phyloP scores from a whole-genome alignment of 2,888 invertebrate genomes.

The Ochropleura leucogaster region DNA sequence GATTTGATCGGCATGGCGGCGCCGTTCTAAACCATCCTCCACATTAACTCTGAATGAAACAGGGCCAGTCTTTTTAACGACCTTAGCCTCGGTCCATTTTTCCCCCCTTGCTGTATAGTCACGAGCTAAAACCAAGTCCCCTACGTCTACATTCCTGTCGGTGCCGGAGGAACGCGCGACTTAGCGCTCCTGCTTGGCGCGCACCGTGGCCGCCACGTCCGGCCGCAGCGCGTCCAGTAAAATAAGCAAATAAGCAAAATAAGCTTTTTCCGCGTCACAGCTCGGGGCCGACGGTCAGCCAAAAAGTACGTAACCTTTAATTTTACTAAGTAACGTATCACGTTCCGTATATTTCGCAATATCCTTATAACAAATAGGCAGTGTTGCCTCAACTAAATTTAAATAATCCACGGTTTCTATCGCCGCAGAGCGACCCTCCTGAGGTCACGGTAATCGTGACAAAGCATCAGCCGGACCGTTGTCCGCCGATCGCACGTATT shows the following conservation, averaged over 20 bases:
- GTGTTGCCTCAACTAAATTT: not conserved
- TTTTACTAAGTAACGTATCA: slow-evolving; percentile 12
- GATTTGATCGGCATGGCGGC: too few species aligned
- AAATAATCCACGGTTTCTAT: not conserved
- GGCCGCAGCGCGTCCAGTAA: slow-evolving; percentile 1
- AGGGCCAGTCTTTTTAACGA: too few species aligned
- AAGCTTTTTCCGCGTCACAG: slow-evolving; percentile 15
- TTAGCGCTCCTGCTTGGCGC: not conserved
- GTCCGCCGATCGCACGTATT: too few species aligned
- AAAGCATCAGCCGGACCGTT: too few species aligned
- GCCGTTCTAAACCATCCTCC: too few species aligned
- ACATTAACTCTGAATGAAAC: too few species aligned
- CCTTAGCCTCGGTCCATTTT: not conserved
- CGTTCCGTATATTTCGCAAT: slow-evolving; percentile 6
- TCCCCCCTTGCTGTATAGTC: not conserved
- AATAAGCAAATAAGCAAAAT: too few species aligned
- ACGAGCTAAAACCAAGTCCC: not conserved
- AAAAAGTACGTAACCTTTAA: slow-evolving; percentile 8
- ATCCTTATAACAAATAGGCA: slow-evolving; percentile 1
- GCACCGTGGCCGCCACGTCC: too few species aligned
- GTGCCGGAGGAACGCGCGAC: not conserved
- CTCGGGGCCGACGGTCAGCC: slow-evolving; percentile 14
- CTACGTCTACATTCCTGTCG: not conserved
- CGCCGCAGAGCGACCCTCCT: too few species aligned
- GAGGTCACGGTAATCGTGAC: too few species aligned